Conservation (phyloP, 2,888 invertebrate genomes). For the Rhopalosiphum nymphaeae region DNA sequence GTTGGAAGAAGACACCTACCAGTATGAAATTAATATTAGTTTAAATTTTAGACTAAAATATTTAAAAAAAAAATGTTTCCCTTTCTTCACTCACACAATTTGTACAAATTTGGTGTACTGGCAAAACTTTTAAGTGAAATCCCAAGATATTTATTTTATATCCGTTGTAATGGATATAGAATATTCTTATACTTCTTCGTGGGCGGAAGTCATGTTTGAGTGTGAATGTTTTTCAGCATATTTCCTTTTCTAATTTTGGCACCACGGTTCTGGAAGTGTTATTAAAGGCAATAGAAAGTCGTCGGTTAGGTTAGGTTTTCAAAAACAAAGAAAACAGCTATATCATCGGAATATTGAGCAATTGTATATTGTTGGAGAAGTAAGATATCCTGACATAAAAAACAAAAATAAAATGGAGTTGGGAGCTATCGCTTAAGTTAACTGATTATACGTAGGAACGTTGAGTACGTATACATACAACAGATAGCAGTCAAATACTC, state of each 20-base stretch:
- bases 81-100: background rate
- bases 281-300: background rate
- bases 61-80: background rate
- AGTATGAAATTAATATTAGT: background rate
- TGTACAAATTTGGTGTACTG: background rate
- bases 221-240: background rate
- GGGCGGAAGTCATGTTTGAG: background rate
- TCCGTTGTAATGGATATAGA: background rate
- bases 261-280: background rate
- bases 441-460: background rate
- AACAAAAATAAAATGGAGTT: background rate
- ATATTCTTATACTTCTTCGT: background rate
- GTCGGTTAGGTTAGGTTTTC: background rate
- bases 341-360: background rate
- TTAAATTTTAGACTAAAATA: background rate
- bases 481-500: background rate
- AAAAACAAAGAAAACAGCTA: background rate
- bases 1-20: background rate
- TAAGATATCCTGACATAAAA: background rate
- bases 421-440: background rate
- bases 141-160: background rate
- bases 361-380: background rate
- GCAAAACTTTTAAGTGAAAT: background rate
- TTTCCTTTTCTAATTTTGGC: background rate
- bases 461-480: background rate